These are phyloP conservation scores for Xiphophorus couchianus DNA, from an alignment of 2,113 vertebrate species.

Conservation along the genomic window DNA sequence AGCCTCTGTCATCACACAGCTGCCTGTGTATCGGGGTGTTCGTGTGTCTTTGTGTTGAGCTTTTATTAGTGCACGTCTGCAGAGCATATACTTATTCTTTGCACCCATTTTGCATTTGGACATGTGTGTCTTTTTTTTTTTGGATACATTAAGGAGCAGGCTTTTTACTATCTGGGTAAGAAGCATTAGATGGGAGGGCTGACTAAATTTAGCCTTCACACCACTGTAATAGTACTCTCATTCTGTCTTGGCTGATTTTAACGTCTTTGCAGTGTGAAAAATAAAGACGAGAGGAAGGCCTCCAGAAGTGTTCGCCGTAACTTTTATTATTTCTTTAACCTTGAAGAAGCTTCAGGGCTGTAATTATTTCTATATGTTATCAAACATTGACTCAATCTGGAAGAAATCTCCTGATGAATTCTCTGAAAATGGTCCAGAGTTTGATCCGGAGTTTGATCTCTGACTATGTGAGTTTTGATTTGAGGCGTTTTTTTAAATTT, in stretches of 20 bases:
- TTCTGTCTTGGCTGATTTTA: slow-evolving; percentile 31
- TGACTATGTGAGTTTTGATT: slow-evolving; percentile 1
- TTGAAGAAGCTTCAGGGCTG: background rate
- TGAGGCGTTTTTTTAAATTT: background rate
- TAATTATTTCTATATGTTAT: background rate
- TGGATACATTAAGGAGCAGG: slow-evolving; percentile 19
- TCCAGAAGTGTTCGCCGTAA: background rate
- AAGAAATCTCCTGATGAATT: background rate
- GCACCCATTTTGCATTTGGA: slow-evolving; percentile 12
- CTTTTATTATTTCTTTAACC: background rate
- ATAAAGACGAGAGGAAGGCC: slow-evolving; percentile 1
- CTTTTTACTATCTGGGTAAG: slow-evolving; percentile 16
- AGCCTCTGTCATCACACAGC: slow-evolving; percentile 18
- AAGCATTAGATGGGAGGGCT: slow-evolving; percentile 11
- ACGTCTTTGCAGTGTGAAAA: slow-evolving; percentile 30
- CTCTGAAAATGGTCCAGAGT: background rate
- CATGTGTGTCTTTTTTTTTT: background rate
- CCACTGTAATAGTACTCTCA: slow-evolving; percentile 17
- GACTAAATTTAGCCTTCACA: slow-evolving; percentile 20
- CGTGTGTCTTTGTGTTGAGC: slow-evolving; percentile 1
- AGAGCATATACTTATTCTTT: slow-evolving; percentile 2
- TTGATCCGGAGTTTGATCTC: background rate
- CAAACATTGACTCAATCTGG: background rate
- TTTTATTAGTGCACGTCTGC: background rate
- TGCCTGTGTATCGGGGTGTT: slow-evolving; percentile 17